Conservation (phyloP, 1,140 invertebrate species). For the Marisa cornuarietis region DNA sequence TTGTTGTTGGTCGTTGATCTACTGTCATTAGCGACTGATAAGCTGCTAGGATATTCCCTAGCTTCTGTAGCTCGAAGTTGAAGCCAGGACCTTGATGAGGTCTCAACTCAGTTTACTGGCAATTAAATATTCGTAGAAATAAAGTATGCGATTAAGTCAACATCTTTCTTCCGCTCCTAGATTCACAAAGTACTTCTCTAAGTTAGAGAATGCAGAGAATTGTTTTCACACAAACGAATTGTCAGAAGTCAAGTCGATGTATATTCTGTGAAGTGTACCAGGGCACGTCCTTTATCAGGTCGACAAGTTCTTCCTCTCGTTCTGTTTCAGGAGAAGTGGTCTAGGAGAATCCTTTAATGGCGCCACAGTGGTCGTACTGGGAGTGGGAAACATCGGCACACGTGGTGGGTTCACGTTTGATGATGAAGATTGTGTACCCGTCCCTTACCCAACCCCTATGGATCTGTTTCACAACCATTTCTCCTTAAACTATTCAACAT, state of each 20-base stretch:
- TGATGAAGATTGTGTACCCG: background rate
- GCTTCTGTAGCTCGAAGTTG: too few relatives aligned
- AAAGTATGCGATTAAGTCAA: too few relatives aligned
- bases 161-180: background rate
- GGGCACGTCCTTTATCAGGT: too few relatives aligned
- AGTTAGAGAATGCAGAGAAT: background rate
- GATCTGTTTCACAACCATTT: background rate
- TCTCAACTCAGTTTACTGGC: too few relatives aligned
- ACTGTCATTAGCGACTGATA: too few relatives aligned
- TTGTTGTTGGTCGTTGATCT: too few relatives aligned
- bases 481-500: background rate
- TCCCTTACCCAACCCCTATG: too few relatives aligned
- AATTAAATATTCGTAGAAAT: too few relatives aligned
- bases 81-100: too few relatives aligned
- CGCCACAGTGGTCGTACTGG: background rate
- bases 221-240: background rate
- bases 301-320: background rate
- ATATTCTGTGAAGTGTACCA: too few relatives aligned
- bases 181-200: too few relatives aligned
- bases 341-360: background rate
- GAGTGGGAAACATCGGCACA: background rate
- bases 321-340: background rate
- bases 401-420: background rate
- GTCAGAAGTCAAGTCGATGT: background rate
- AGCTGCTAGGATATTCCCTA: too few relatives aligned